These are phyloP conservation scores for Saccostrea glomerata DNA, from an alignment of 1,140 invertebrate species.

Conservation along the genomic window DNA sequence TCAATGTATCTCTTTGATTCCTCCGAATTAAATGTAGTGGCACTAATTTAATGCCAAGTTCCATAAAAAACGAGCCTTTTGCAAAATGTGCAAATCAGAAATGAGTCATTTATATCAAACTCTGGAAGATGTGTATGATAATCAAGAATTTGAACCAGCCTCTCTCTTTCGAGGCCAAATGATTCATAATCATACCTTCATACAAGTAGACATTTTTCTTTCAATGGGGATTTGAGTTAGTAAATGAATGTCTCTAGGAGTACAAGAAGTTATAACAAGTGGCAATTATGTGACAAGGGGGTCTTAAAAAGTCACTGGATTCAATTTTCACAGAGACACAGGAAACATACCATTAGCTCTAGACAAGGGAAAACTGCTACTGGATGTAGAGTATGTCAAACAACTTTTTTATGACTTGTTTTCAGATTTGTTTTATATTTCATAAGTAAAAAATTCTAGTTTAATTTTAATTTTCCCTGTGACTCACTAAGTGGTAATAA, in stretches of 20 bases:
- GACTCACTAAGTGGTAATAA: not conserved
- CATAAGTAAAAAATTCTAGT: not conserved
- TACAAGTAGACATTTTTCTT: not conserved
- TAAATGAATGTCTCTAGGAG: not conserved
- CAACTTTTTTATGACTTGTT: not conserved
- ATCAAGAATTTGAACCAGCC: conserved; percentile 2
- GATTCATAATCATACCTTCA: conserved; percentile 12
- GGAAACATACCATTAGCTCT: not conserved
- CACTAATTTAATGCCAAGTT: not conserved
- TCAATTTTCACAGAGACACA: not conserved
- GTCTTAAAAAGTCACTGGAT: not conserved
- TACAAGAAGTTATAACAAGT: not conserved
- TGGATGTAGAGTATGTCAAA: not conserved
- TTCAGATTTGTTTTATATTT: not conserved
- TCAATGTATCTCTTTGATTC: not conserved
- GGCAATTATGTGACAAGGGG: conserved; percentile 26
- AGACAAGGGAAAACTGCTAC: not conserved
- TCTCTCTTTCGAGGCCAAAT: not conserved
- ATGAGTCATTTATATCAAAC: not conserved
- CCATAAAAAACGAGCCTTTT: not conserved
- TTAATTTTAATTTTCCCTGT: not conserved
- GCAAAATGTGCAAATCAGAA: conserved; percentile 27
- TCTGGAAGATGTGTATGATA: conserved; percentile 3
- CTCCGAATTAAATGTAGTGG: not conserved
- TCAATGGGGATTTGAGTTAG: not conserved